These are phyloP conservation scores for Champsocephalus gunnari DNA, from an alignment of 2,797 vertebrate species.

Conservation along the genomic window DNA sequence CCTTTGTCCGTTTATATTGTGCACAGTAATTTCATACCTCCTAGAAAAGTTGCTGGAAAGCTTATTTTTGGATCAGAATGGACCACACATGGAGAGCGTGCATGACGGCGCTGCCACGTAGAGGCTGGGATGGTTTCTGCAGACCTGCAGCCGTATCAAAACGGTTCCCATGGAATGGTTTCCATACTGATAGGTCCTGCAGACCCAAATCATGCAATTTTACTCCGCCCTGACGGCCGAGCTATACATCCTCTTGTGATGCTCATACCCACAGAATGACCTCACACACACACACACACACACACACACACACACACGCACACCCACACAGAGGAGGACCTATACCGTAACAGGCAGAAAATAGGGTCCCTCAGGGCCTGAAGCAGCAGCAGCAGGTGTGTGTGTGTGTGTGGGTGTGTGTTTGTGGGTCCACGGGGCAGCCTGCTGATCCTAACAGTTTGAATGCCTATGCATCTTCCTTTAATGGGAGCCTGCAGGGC, in stretches of 20 bases:
- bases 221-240: conserved; percentile 53
- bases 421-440: conserved; percentile 23
- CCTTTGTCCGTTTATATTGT: conserved; percentile 55
- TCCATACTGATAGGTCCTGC: conserved; percentile 63
- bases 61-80: conserved; percentile 61
- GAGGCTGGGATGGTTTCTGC: conserved; percentile 54
- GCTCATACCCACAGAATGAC: conserved; percentile 65
- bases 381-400: conserved; percentile 29
- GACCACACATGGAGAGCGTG: conserved; percentile 64
- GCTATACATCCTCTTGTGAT: conserved; percentile 67
- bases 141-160: conserved; percentile 71
- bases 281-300: conserved; percentile 53
- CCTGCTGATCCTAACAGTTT: conserved; percentile 68
- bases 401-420: conserved; percentile 17
- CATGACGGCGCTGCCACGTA: conserved; percentile 55
- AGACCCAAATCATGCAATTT: conserved; percentile 60
- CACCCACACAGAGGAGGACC: conserved; percentile 48
- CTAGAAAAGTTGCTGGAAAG: conserved; percentile 57
- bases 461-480: conserved; percentile 55
- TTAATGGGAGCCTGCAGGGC: conserved; percentile 60
- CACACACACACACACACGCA: conserved; percentile 49
- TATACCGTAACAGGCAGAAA: conserved; percentile 83
- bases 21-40: conserved; percentile 70
- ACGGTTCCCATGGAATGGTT: conserved; percentile 66
- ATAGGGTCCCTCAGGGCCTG: conserved; percentile 78